These are phyloP conservation scores for Agrochola lota DNA, from an alignment of 2,888 invertebrate genomes.

Conservation along the genomic window DNA sequence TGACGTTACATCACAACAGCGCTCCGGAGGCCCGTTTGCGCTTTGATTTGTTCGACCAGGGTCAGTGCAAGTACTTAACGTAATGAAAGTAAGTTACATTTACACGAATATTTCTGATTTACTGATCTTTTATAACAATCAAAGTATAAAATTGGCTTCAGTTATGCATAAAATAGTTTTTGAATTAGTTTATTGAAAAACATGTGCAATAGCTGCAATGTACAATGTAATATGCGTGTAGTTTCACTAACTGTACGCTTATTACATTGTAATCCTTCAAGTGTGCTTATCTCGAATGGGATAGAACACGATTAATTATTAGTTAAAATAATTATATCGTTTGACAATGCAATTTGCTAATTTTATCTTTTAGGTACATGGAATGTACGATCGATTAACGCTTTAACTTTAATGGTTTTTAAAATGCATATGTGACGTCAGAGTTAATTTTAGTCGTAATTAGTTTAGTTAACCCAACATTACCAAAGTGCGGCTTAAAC, in stretches of 20 bases:
- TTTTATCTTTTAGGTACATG: neutral
- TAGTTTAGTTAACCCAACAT: slow-evolving; percentile 50
- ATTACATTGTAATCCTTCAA: slow-evolving; percentile 1
- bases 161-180: neutral
- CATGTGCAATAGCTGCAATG: neutral
- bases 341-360: slow-evolving; percentile 18
- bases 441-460: slow-evolving; percentile 34
- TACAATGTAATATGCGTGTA: no score
- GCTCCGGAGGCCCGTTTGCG: neutral
- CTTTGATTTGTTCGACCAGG: neutral
- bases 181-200: neutral
- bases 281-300: neutral
- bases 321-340: slow-evolving; percentile 14
- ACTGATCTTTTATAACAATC: neutral
- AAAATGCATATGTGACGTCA: slow-evolving; percentile 48
- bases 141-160: slow-evolving; percentile 17
- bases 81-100: neutral
- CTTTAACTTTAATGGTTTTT: slow-evolving; percentile 1
- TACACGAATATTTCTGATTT: neutral
- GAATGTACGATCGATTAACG: neutral
- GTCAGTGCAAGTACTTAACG: slow-evolving; percentile 19
- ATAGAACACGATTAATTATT: neutral
- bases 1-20: slow-evolving; percentile 46
- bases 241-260: neutral
- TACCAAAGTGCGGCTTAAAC: slow-evolving; percentile 67